Percentiles rank a stretch among this genome's conserved stretches.
Evolutionary conservation across 2,888 invertebrate species (phyloP).

Genomic region (Callosobruchus maculatus): DNA sequence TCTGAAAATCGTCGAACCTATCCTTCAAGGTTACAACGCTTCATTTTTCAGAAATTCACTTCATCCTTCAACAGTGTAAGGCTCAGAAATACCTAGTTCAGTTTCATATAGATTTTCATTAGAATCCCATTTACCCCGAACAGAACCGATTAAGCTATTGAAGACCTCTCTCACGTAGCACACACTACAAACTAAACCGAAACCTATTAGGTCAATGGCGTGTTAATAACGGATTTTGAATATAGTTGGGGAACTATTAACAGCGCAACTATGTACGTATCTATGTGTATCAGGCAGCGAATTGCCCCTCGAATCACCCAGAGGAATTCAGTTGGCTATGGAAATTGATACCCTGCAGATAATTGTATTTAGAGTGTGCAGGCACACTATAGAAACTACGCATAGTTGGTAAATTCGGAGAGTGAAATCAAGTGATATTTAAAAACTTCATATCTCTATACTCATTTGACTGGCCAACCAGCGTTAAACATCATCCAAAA

Average conservation of each 20-base stretch:
- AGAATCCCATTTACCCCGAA: background rate
- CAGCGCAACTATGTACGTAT: slow-evolving; percentile 33
- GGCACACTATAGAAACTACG: background rate
- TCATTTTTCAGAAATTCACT: no score
- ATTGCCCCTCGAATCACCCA: background rate
- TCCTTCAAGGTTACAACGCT: no score
- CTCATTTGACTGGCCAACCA: no score
- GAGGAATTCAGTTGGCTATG: background rate
- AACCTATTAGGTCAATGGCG: slow-evolving; percentile 45
- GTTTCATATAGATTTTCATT: no score
- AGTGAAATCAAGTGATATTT: background rate
- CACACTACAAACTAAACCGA: slow-evolving; percentile 10
- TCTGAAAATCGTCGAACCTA: no score
- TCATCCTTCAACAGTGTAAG: no score
- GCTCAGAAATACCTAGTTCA: no score
- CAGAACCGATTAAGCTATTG: background rate
- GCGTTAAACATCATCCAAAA: no score
- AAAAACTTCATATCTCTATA: no score
- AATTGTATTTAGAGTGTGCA: background rate
- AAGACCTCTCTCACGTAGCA: background rate
- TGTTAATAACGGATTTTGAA: slow-evolving; percentile 47
- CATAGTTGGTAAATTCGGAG: background rate
- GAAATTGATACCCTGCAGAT: background rate
- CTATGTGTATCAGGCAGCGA: slow-evolving; percentile 10
- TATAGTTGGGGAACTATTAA: slow-evolving; percentile 47